Evolutionary conservation across 2,797 vertebrate species (phyloP).

Genomic region (Coluber constrictor): DNA sequence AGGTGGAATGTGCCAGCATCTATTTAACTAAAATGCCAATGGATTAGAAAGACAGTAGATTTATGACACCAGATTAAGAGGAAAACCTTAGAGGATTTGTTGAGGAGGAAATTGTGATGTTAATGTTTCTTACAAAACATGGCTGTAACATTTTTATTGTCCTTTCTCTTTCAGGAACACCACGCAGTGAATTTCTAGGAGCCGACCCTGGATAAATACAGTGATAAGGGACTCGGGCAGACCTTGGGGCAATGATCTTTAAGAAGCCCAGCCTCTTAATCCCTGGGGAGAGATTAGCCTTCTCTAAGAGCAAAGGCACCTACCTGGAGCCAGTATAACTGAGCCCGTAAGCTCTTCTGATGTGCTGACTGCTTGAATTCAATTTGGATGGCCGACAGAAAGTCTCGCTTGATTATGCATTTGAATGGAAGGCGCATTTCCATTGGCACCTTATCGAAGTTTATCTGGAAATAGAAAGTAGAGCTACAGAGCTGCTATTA

Average conservation of each 20-base stretch:
- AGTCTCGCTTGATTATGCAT: conserved; percentile 86
- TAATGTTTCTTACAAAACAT: too few species aligned
- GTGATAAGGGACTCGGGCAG: too few species aligned
- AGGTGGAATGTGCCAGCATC: background rate
- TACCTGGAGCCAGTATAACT: conserved; percentile 94
- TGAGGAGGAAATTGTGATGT: too few species aligned
- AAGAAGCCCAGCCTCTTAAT: background rate
- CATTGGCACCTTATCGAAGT: conserved; percentile 81
- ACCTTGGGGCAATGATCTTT: background rate
- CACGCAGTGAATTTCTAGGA: too few species aligned
- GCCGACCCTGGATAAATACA: background rate
- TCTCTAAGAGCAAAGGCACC: background rate
- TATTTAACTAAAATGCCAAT: background rate
- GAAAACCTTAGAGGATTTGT: background rate
- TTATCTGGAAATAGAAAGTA: conserved; percentile 74
- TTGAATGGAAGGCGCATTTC: conserved; percentile 82
- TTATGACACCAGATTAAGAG: background rate
- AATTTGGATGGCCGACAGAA: conserved; percentile 89
- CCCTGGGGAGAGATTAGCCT: background rate
- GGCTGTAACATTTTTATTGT: background rate
- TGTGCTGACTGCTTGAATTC: conserved; percentile 92
- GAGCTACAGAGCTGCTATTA: too few species aligned
- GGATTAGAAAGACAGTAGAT: accelerated
- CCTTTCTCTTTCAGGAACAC: background rate
- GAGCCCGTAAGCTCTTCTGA: conserved; percentile 90